Percentiles rank a stretch among this genome's conserved stretches.
Conservation (phyloP, 92 coral and sea anemone species). For the Metridium senile region DNA sequence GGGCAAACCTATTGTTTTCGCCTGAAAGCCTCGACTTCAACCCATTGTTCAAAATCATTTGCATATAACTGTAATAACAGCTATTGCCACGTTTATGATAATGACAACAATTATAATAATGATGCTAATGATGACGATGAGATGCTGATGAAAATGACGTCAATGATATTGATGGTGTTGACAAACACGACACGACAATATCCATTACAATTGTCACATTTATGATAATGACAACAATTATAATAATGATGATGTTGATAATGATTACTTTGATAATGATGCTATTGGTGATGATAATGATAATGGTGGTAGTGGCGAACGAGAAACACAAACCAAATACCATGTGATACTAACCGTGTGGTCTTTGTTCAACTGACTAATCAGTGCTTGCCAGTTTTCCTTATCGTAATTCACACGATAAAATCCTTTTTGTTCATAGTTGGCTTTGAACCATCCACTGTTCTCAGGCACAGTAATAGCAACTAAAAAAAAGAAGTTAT, state of each 20-base stretch:
- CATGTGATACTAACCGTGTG: constrained; percentile 63
- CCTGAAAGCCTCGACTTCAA: no score
- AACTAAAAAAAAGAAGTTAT: constrained; percentile 16
- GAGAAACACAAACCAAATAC: no score
- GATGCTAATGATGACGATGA: neutral
- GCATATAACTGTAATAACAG: neutral
- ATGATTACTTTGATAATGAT: no score
- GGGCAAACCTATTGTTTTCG: no score
- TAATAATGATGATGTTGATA: no score
- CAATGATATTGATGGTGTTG: no score
- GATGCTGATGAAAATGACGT: neutral
- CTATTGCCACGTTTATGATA: neutral
- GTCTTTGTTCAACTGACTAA: constrained; percentile 58
- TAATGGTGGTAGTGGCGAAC: neutral
- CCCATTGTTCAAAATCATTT: no score
- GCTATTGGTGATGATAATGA: neutral
- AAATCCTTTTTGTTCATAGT: constrained; percentile 80
- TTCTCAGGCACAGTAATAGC: constrained; percentile 7
- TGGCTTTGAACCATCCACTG: constrained; percentile 84
- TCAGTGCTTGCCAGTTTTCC: constrained; percentile 74
- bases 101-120: neutral
- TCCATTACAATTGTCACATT: no score
- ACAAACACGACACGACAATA: no score
- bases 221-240: neutral
- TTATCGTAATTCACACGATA: constrained; percentile 91